Percentiles rank a stretch among this genome's conserved stretches.
phyloP scores from a whole-genome alignment of 64 coral and sea anemone species.

The Montipora cactus region DNA sequence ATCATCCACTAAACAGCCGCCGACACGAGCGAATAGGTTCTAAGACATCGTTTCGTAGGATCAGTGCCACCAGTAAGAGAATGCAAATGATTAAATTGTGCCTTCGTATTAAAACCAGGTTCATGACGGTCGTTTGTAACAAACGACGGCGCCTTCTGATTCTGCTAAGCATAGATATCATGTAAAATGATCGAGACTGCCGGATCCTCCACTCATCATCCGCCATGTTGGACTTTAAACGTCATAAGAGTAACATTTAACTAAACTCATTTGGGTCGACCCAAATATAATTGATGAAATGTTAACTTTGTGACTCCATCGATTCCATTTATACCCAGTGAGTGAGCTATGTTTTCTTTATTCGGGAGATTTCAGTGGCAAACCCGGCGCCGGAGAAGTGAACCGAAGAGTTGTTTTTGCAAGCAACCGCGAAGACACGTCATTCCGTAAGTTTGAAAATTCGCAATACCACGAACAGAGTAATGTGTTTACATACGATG shows the following conservation, averaged over 20 bases:
- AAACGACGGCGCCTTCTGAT: not conserved
- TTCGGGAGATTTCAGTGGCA: too few species aligned
- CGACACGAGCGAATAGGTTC: not conserved
- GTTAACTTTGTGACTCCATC: too few species aligned
- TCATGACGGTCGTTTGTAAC: not conserved
- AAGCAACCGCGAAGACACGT: too few species aligned
- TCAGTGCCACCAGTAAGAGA: not conserved
- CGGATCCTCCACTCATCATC: not conserved
- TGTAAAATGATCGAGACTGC: constrained; percentile 4
- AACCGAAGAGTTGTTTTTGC: too few species aligned
- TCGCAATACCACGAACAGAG: too few species aligned
- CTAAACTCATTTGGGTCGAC: not conserved
- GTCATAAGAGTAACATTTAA: not conserved
- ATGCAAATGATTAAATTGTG: not conserved
- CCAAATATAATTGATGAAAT: too few species aligned
- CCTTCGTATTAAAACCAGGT: not conserved
- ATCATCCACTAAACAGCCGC: not conserved
- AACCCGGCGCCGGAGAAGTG: too few species aligned
- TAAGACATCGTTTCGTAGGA: not conserved
- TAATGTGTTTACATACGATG: too few species aligned
- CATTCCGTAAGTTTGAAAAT: too few species aligned
- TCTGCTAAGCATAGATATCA: constrained; percentile 1
- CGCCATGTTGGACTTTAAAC: constrained; percentile 1
- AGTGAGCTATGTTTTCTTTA: too few species aligned
- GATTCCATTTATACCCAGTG: too few species aligned